These are phyloP conservation scores for Tangara arthus DNA, from an alignment of 2,797 vertebrate genomes.

Conservation along the genomic window DNA sequence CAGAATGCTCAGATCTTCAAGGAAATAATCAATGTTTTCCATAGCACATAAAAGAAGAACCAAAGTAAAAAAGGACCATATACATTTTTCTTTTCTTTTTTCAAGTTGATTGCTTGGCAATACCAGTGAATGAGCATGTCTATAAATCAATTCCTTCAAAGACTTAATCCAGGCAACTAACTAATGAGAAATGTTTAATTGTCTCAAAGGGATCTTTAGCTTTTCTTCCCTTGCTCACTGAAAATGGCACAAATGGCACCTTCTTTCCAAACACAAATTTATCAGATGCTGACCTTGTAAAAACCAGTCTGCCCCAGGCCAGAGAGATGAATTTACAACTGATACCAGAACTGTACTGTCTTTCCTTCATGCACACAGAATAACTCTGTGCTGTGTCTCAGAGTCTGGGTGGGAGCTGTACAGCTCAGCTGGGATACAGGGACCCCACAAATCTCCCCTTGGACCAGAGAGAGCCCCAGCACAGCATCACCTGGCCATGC, in stretches of 20 bases:
- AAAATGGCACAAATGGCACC: neutral
- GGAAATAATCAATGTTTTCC: neutral
- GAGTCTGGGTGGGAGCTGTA: neutral
- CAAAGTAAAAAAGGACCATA: neutral
- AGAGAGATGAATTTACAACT: neutral
- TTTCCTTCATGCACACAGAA: neutral
- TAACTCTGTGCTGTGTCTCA: neutral
- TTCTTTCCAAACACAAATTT: neutral
- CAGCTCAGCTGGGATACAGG: neutral
- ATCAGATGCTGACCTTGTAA: neutral
- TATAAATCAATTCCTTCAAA: neutral
- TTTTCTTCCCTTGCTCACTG: neutral
- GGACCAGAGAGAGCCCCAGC: neutral
- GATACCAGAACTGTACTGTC: neutral
- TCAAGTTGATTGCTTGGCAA: neutral
- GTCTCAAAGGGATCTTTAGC: neutral
- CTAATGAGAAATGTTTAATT: neutral
- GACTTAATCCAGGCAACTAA: neutral
- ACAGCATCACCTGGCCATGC: neutral
- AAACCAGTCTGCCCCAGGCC: neutral
- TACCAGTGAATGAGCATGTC: neutral
- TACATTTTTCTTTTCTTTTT: neutral
- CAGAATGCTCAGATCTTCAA: constrained; percentile 2
- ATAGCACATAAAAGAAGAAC: neutral
- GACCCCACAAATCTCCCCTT: neutral